Base-by-base conservation (phyloP, 1,140 invertebrate genomes). In the Drosophila persimilis region DNA sequence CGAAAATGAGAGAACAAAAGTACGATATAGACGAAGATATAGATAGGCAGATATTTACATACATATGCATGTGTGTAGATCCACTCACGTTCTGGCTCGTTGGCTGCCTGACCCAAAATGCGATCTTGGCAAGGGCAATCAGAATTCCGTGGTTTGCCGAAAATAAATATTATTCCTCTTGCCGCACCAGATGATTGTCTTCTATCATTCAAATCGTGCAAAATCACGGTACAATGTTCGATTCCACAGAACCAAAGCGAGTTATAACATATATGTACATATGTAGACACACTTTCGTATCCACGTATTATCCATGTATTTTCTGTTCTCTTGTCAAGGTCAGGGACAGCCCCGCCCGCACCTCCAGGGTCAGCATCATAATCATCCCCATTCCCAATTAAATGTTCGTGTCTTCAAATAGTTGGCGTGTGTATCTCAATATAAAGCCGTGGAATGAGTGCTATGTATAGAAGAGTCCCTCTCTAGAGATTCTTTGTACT, bases 31-130 rank as follows among this genome's bases (percentile, higher is more conserved):
- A 31, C 29, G 29, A 11, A 39, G 35, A 39, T 39, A 39, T 39
- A 39, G 35, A 39, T 11, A 39, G 35, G 11, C 31, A 29, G 26
- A 29, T 29, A 31, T 8, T 0, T 2, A 31, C 0, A 6, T 29
- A 29, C 1, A 1, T 29, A 29, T 7, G 1, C 7, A 17, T 20
- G 20, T 20, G 20, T 20, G 6, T 35, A 3, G 31, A 35, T 35
- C 31, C 8, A 35, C 31, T 8, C 31, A 35, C 31, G 31, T 11
- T 64, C 15, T 61, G 31, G 8, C 56, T 11, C 13, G 45, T 63
- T 15, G 43, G 29, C 61, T 44, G 61, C 6, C 43, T 41, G 64
- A 67, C 64, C 64, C 35, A 67, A 67, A 67, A 65, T 67, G 22
- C 29, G 60, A 41, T 39, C 35, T 54, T 3, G 35, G 29, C 50